Evolutionary conservation across 2,113 vertebrate species (phyloP), one percentile per base, ranked within the genome.

Genomic region (Nerophis lumbriciformis): DNA sequence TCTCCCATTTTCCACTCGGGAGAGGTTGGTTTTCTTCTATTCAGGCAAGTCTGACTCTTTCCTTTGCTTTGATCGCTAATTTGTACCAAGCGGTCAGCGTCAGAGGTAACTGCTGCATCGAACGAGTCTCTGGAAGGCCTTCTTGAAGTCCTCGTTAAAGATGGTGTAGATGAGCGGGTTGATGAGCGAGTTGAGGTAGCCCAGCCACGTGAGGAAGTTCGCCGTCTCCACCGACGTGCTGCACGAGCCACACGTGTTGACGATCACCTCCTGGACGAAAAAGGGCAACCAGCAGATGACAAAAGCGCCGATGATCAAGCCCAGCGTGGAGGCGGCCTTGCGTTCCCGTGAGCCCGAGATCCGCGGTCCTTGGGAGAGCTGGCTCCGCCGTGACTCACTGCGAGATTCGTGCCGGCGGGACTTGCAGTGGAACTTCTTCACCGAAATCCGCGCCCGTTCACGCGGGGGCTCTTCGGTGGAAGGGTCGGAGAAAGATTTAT

Each of bases 121-220:
- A 65, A 98, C 81, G 63, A 99, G 91, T 90, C 92, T 98, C 86
- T 98, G 94, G 84, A 99, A 99, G 60, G 97, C 96, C 85, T 95
- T 99, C 82, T 98, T 99, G 79, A 99, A 99, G 85, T 99, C 97
- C 86, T 99, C 95, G 77, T 98, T 99, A 83, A 99, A 99, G 75
- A 98, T 94, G 60, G 96, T 99, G 81, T 99, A 99, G 83, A 99
- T 98, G 65, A 99, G 89, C 14, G 97, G 97, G 78, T 99, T 99
- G 83, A 99, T 95, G 53, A 99, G 93, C 5, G 97, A 99, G 88
- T 99, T 99, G 66, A 99, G 88, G 79, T 99, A 99, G 15, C 97
- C 97, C 82, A 99, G 82, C 97, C 97, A 99, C 4, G 95, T 90
- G 70, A 99, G 90, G 84, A 99, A 97, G 85, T 96, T 95, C 57